phyloP scores from a whole-genome alignment of 2,113 vertebrate species.

The Acinonyx jubatus region DNA sequence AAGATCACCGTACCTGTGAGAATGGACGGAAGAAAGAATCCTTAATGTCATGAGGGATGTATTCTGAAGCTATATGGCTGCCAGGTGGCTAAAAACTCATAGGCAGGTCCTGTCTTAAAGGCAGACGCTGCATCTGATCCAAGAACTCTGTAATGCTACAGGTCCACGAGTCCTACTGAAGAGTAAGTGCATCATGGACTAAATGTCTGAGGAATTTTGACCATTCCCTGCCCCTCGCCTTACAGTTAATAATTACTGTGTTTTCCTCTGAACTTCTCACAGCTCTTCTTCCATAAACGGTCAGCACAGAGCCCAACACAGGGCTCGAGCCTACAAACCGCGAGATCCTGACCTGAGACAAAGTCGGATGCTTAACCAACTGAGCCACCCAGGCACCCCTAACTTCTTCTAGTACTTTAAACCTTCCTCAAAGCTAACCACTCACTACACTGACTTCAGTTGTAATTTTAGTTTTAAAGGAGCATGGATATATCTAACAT shows the following conservation, averaged over 20 bases:
- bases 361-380: no score
- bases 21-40: not conserved
- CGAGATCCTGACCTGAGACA: no score
- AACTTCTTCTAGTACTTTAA: not conserved
- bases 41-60: not conserved
- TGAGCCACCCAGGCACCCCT: no score
- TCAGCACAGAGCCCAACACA: no score
- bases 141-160: not conserved
- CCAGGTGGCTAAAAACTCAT: not conserved
- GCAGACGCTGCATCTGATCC: not conserved
- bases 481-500: not conserved
- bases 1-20: not conserved
- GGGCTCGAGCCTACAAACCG: no score
- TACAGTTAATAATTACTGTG: not conserved
- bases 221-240: not conserved
- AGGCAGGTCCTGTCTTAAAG: not conserved
- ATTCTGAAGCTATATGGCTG: not conserved
- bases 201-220: not conserved
- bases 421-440: not conserved
- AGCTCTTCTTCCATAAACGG: not conserved
- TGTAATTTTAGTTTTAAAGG: slow-evolving; percentile 19
- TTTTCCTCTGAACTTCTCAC: not conserved
- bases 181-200: not conserved
- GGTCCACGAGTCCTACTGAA: not conserved
- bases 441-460: not conserved